phyloP scores from a whole-genome alignment of 2,888 invertebrate species.

The Plebejus anna region DNA sequence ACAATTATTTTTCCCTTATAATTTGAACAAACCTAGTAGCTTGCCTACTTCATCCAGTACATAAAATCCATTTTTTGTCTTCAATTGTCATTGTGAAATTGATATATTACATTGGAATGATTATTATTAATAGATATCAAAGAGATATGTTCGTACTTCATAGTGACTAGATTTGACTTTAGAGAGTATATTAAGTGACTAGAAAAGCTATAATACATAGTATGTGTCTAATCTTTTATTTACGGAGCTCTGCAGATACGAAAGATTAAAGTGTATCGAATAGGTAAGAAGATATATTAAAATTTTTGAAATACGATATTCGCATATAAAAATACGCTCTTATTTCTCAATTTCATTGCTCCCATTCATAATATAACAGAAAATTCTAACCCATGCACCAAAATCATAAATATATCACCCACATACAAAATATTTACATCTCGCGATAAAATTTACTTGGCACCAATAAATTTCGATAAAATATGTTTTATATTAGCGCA shows the following conservation, averaged over 20 bases:
- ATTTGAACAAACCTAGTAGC: too few species aligned
- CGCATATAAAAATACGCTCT: constrained; percentile 30
- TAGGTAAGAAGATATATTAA: background rate
- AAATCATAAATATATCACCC: constrained; percentile 40
- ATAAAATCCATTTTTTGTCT: background rate
- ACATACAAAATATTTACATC: constrained; percentile 24
- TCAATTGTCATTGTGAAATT: constrained; percentile 26
- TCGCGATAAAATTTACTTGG: constrained; percentile 49
- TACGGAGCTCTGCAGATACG: background rate
- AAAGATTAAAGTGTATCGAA: background rate
- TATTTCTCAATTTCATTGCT: constrained; percentile 58
- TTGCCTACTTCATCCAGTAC: too few species aligned
- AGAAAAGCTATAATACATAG: constrained; percentile 43
- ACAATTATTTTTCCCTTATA: too few species aligned
- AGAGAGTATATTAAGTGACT: constrained; percentile 45
- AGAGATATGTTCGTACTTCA: constrained; percentile 62
- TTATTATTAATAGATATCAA: constrained; percentile 52
- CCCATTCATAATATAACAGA: constrained; percentile 54
- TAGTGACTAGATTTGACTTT: constrained; percentile 43
- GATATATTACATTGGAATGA: constrained; percentile 64
- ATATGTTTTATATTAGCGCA: constrained; percentile 16
- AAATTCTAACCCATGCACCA: constrained; percentile 42
- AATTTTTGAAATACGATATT: constrained; percentile 18
- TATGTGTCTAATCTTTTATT: constrained; percentile 19
- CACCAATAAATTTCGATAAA: constrained; percentile 49